A percentile compares a stretch with the other conserved stretches of the same genome.
These are phyloP conservation scores for Zaprionus inermis DNA, from an alignment of 1,140 invertebrate species.

Conservation along the genomic window DNA sequence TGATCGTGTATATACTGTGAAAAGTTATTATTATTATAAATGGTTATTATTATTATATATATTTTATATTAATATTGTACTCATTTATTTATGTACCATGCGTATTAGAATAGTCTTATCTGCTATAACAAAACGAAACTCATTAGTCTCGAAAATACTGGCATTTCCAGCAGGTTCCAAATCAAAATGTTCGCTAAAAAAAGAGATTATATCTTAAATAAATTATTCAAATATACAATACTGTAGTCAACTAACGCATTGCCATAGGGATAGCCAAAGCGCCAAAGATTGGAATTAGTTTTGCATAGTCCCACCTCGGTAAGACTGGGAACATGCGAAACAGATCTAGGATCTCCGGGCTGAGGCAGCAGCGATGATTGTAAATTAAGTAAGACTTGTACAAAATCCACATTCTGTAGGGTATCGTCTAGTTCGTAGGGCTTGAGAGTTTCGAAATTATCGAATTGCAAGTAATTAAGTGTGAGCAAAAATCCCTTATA, in stretches of 20 bases:
- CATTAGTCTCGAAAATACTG: slow-evolving; percentile 48
- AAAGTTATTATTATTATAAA: no score
- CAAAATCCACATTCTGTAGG: slow-evolving; percentile 46
- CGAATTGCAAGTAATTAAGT: slow-evolving; percentile 54
- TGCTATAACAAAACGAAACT: slow-evolving; percentile 10
- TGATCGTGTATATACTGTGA: slow-evolving; percentile 68
- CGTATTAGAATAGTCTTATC: slow-evolving; percentile 5
- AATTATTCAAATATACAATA: neutral
- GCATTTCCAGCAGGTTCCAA: slow-evolving; percentile 29
- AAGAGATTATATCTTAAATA: neutral
- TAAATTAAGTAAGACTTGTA: slow-evolving; percentile 46
- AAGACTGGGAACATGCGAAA: slow-evolving; percentile 43
- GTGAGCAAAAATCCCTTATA: slow-evolving; percentile 56
- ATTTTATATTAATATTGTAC: no score
- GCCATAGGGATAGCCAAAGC: slow-evolving; percentile 65
- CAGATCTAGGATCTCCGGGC: neutral
- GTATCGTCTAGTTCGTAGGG: slow-evolving; percentile 65
- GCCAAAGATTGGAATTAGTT: slow-evolving; percentile 53
- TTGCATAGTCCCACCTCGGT: slow-evolving; percentile 73
- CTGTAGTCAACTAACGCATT: slow-evolving; percentile 34
- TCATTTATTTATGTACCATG: neutral
- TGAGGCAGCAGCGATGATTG: slow-evolving; percentile 26
- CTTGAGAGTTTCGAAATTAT: slow-evolving; percentile 47
- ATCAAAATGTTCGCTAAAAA: slow-evolving; percentile 9
- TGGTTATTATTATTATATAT: neutral